A percentile compares a stretch with the other conserved stretches of the same genome.
phyloP scores from a whole-genome alignment of 1,140 invertebrate species.

The Pectinophora gossypiella region DNA sequence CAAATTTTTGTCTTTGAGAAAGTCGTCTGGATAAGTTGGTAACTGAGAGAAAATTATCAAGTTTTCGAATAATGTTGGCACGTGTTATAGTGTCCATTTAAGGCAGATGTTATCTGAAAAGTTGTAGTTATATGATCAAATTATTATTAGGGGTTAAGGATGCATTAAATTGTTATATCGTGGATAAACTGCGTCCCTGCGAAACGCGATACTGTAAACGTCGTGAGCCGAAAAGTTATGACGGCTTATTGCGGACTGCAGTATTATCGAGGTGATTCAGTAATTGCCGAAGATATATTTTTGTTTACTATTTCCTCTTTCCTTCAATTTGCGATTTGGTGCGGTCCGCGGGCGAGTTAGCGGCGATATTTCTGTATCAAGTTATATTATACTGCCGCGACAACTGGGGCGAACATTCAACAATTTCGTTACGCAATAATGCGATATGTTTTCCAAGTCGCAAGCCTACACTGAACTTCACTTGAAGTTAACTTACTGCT shows the following conservation, averaged over 20 bases:
- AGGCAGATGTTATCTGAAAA: too few species aligned
- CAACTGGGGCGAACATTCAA: slow-evolving; percentile 19
- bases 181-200: too few species aligned
- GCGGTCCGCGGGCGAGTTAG: slow-evolving; percentile 2
- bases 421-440: slow-evolving; percentile 10
- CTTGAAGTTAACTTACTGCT: not conserved
- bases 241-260: not conserved
- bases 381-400: slow-evolving; percentile 16
- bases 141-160: too few species aligned
- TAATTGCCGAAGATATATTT: slow-evolving; percentile 29
- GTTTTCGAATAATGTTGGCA: too few species aligned
- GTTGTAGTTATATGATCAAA: too few species aligned
- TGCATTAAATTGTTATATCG: too few species aligned
- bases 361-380: slow-evolving; percentile 29
- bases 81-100: too few species aligned
- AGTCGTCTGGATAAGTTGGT: too few species aligned
- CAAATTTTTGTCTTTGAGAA: too few species aligned
- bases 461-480: not conserved
- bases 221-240: not conserved
- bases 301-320: slow-evolving; percentile 29
- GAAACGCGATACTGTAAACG: too few species aligned
- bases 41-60: too few species aligned
- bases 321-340: slow-evolving; percentile 32
- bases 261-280: slow-evolving; percentile 4
- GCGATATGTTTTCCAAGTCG: too few species aligned